Evolutionary conservation across 1,140 invertebrate species (phyloP).

Genomic region (Magallana gigas): DNA sequence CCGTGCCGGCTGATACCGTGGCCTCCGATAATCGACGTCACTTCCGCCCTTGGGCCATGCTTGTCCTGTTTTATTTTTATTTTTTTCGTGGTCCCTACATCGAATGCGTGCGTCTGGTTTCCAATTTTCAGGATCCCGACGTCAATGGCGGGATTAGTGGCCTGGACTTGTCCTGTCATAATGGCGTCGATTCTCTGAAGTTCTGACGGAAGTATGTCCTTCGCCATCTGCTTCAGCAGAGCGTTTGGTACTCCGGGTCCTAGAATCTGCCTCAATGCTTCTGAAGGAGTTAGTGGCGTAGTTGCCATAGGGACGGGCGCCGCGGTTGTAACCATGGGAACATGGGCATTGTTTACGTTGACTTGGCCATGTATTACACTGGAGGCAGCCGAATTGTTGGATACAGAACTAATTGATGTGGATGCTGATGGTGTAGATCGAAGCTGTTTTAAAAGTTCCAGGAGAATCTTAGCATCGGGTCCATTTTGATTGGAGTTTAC

Average conservation of each 20-base stretch:
- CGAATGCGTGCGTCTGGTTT: neutral
- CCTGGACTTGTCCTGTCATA: neutral
- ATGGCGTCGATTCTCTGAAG: neutral
- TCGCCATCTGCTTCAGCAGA: neutral
- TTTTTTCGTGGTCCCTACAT: neutral
- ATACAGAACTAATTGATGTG: neutral
- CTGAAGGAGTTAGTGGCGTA: neutral
- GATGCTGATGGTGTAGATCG: neutral
- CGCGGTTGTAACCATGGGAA: neutral
- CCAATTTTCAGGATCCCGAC: neutral
- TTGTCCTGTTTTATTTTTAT: neutral
- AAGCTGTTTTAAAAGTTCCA: neutral
- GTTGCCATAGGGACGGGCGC: neutral
- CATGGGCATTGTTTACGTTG: neutral
- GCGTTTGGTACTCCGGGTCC: neutral
- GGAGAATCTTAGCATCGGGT: neutral
- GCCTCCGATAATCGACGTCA: neutral
- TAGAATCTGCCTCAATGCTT: neutral
- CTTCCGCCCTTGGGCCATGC: neutral
- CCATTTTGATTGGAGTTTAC: neutral
- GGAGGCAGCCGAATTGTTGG: neutral
- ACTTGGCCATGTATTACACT: neutral
- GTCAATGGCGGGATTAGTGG: neutral
- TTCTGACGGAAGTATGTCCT: slow-evolving; percentile 19
- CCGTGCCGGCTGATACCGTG: neutral